Evolutionary conservation across 1,140 invertebrate species (phyloP).

Genomic region (Lepeophtheirus salmonis): DNA sequence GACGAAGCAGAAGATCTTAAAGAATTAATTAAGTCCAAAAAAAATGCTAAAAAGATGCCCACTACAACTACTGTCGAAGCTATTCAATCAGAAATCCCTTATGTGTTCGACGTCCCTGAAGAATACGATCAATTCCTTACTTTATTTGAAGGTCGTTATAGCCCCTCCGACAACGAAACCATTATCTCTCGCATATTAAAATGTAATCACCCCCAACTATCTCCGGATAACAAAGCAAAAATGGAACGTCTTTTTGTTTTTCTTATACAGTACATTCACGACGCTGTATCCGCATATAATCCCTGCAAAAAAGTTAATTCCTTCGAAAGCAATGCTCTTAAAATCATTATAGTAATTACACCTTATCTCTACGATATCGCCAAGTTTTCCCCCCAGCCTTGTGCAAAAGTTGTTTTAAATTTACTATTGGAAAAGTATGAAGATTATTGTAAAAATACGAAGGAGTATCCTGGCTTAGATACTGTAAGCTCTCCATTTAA

Average conservation of each 20-base stretch:
- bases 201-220: slow-evolving; percentile 55
- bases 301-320: neutral
- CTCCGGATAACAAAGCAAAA: slow-evolving; percentile 50
- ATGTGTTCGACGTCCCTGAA: neutral
- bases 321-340: slow-evolving; percentile 21
- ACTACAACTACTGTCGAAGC: neutral
- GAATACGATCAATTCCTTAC: neutral
- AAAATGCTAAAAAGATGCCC: neutral
- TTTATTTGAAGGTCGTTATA: slow-evolving; percentile 18
- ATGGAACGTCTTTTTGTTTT: slow-evolving; percentile 47
- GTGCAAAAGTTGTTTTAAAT: slow-evolving; percentile 41
- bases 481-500: slow-evolving; percentile 33
- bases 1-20: slow-evolving; percentile 24
- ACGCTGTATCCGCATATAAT: slow-evolving; percentile 11
- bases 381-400: slow-evolving; percentile 42
- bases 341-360: slow-evolving; percentile 29
- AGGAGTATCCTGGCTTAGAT: slow-evolving; percentile 43
- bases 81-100: slow-evolving; percentile 4
- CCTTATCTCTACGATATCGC: slow-evolving; percentile 50
- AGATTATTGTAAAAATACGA: slow-evolving; percentile 39
- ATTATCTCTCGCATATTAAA: slow-evolving; percentile 63
- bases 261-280: slow-evolving; percentile 37
- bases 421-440: slow-evolving; percentile 51
- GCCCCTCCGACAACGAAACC: slow-evolving; percentile 39
- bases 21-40: slow-evolving; percentile 20